These are phyloP conservation scores for Gallinago solitaria DNA, from an alignment of 2,797 vertebrate species.

Conservation along the genomic window DNA sequence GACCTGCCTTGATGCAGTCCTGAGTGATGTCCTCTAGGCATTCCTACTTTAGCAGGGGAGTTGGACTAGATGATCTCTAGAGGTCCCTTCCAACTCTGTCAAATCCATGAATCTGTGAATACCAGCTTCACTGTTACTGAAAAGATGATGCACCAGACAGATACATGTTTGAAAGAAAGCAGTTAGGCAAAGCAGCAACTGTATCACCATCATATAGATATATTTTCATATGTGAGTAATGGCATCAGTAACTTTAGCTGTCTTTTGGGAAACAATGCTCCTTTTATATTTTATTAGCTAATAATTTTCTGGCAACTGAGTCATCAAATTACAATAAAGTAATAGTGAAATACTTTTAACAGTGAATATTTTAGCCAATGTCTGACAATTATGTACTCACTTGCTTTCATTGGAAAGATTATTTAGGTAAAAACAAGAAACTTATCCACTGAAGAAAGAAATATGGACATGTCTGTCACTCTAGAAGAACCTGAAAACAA, in stretches of 20 bases:
- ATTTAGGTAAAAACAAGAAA: neutral
- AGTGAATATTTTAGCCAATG: neutral
- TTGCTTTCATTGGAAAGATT: neutral
- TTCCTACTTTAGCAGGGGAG: too few species aligned
- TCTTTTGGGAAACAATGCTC: neutral
- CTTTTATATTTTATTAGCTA: neutral
- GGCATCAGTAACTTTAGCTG: neutral
- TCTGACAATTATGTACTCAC: neutral
- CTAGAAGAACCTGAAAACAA: neutral
- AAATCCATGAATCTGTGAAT: neutral
- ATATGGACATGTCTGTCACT: neutral
- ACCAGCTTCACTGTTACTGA: neutral
- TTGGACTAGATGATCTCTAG: too few species aligned
- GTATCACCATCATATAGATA: neutral
- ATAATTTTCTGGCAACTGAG: neutral
- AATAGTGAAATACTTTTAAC: neutral
- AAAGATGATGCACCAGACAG: neutral
- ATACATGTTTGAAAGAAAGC: neutral
- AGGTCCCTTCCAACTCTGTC: too few species aligned
- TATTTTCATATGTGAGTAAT: neutral
- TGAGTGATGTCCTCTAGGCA: too few species aligned
- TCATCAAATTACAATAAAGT: neutral
- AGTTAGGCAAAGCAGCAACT: neutral
- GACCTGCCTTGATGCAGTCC: too few species aligned
- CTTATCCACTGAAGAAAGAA: neutral